phyloP scores from a whole-genome alignment of 2,888 invertebrate genomes.

The Caenorhabditis sp. region DNA sequence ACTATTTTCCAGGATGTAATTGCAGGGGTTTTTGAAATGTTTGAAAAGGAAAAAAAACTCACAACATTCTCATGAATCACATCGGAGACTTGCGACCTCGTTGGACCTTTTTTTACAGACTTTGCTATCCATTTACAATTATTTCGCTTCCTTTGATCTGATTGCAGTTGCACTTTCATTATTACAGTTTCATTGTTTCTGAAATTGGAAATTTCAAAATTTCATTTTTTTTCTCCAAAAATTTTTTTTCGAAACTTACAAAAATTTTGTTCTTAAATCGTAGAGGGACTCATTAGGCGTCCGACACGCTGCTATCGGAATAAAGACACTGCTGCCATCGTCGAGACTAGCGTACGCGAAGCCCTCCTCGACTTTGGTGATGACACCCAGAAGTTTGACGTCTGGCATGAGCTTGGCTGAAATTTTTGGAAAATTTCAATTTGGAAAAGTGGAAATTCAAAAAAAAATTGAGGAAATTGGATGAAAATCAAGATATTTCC shows the following conservation, averaged over 20 bases:
- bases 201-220: no score
- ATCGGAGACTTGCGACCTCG: neutral
- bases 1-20: neutral
- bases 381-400: conserved; percentile 7
- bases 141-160: neutral
- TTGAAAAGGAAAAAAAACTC: neutral
- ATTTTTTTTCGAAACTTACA: conserved; percentile 22
- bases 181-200: no score
- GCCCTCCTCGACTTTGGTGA: conserved; percentile 31
- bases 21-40: neutral
- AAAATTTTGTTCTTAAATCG: conserved; percentile 23
- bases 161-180: neutral
- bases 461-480: neutral
- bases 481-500: neutral
- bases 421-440: conserved; percentile 5
- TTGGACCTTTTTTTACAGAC: neutral
- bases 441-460: neutral
- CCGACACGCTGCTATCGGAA: conserved; percentile 23
- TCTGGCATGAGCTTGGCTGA: neutral
- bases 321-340: conserved; percentile 34
- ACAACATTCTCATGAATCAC: neutral
- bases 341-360: conserved; percentile 42
- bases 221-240: neutral
- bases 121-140: conserved; percentile 8
- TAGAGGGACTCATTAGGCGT: neutral